Evolutionary conservation across 2,888 invertebrate species (phyloP).

Genomic region (Colostygia pectinataria): DNA sequence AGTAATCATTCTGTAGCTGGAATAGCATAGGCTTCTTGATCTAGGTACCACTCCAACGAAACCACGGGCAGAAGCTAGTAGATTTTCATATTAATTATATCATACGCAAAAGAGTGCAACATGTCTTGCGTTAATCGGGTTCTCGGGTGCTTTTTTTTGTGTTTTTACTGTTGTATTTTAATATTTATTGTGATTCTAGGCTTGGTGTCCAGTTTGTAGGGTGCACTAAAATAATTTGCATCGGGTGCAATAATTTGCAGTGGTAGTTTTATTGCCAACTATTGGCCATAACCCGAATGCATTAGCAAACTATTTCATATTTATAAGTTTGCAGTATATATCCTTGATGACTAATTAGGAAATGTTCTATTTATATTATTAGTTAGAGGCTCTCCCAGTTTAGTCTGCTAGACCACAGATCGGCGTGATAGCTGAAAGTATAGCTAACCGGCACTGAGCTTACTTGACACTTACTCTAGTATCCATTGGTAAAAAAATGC

Average conservation of each 20-base stretch:
- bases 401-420: too few species aligned
- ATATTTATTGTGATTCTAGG: constrained; percentile 11
- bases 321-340: constrained; percentile 46
- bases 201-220: constrained; percentile 39
- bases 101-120: too few species aligned
- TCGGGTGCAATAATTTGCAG: constrained; percentile 60
- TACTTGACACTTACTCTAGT: not conserved
- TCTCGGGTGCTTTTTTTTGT: not conserved
- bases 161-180: not conserved
- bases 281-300: constrained; percentile 62
- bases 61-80: too few species aligned
- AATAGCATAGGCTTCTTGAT: too few species aligned
- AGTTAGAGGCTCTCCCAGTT: too few species aligned
- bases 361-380: not conserved
- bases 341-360: constrained; percentile 24
- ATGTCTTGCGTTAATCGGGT: too few species aligned
- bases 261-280: constrained; percentile 67
- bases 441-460: too few species aligned
- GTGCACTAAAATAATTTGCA: constrained; percentile 63
- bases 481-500: too few species aligned
- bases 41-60: too few species aligned
- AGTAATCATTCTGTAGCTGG: too few species aligned
- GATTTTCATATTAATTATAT: too few species aligned
- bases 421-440: too few species aligned
- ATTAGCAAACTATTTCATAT: constrained; percentile 61